A percentile compares a stretch with the other conserved stretches of the same genome.
Evolutionary conservation across 1,140 invertebrate genomes (phyloP).

Genomic region (Periplaneta americana): DNA sequence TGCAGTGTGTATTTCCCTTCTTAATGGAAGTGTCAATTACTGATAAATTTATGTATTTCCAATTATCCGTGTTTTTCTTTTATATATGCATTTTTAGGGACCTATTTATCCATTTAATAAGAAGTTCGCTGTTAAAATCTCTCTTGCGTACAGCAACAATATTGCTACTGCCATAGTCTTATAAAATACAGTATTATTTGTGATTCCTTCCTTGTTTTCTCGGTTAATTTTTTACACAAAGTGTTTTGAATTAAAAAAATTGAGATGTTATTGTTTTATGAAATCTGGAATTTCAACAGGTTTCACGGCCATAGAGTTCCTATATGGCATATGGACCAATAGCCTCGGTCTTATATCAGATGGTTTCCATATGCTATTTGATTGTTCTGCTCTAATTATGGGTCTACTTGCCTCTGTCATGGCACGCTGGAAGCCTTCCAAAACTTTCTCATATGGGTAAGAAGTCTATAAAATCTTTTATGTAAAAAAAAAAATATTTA

Average conservation of each 20-base stretch:
- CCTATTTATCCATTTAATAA: too few relatives aligned
- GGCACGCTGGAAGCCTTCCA: constrained; percentile 89
- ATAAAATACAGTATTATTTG: too few relatives aligned
- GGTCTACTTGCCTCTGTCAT: constrained; percentile 89
- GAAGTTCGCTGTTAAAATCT: too few relatives aligned
- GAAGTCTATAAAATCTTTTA: constrained; percentile 47
- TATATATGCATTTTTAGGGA: too few relatives aligned
- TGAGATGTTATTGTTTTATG: background rate
- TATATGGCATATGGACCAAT: constrained; percentile 95
- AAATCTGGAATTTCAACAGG: background rate
- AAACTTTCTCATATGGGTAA: constrained; percentile 93
- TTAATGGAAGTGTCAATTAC: too few relatives aligned
- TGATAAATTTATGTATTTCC: too few relatives aligned
- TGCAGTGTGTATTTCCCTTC: too few relatives aligned
- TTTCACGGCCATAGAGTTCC: constrained; percentile 93
- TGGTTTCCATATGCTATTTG: constrained; percentile 99
- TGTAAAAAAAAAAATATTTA: too few relatives aligned
- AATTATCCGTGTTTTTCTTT: too few relatives aligned
- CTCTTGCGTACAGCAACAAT: too few relatives aligned
- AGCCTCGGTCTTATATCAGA: constrained; percentile 94
- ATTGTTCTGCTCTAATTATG: constrained; percentile 91
- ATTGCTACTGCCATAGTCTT: too few relatives aligned
- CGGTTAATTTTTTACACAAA: background rate
- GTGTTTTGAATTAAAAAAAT: background rate
- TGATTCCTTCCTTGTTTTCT: too few relatives aligned